Evolutionary conservation across 2,888 invertebrate genomes (phyloP).

Genomic region (Autographa gamma): DNA sequence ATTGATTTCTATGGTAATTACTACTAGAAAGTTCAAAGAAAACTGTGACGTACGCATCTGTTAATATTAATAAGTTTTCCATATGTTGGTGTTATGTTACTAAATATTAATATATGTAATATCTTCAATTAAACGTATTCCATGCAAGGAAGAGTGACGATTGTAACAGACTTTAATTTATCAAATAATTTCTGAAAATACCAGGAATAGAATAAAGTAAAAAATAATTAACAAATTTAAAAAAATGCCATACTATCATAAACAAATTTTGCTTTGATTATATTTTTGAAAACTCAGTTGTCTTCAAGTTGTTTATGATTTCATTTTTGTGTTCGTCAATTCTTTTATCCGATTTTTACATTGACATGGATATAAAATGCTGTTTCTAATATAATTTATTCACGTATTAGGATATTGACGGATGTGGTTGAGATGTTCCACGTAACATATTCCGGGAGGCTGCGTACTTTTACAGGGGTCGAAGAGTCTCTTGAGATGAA

Average conservation of each 20-base stretch:
- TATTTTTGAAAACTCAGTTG: too few species aligned
- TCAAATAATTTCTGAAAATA: too few species aligned
- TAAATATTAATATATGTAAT: too few species aligned
- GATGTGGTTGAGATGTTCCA: conserved; percentile 30
- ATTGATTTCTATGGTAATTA: conserved; percentile 34
- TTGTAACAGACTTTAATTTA: too few species aligned
- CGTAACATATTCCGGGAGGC: conserved; percentile 32
- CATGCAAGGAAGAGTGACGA: too few species aligned
- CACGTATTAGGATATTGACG: conserved; percentile 29
- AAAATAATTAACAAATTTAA: too few species aligned
- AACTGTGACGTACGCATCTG: background rate
- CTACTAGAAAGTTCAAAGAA: background rate
- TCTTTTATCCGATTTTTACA: conserved; percentile 7
- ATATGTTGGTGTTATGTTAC: background rate
- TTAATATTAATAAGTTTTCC: too few species aligned
- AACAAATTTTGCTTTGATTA: too few species aligned
- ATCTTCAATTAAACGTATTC: too few species aligned
- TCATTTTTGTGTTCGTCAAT: background rate
- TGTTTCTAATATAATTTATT: conserved; percentile 36
- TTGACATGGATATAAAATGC: conserved; percentile 7
- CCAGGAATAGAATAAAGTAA: too few species aligned
- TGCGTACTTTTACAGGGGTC: conserved; percentile 27
- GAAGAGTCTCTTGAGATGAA: conserved; percentile 34
- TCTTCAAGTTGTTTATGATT: too few species aligned
- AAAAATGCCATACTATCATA: too few species aligned